Percentiles rank a stretch among this genome's conserved stretches.
Conservation (phyloP, 2,888 invertebrate species). For the Colostygia pectinataria region DNA sequence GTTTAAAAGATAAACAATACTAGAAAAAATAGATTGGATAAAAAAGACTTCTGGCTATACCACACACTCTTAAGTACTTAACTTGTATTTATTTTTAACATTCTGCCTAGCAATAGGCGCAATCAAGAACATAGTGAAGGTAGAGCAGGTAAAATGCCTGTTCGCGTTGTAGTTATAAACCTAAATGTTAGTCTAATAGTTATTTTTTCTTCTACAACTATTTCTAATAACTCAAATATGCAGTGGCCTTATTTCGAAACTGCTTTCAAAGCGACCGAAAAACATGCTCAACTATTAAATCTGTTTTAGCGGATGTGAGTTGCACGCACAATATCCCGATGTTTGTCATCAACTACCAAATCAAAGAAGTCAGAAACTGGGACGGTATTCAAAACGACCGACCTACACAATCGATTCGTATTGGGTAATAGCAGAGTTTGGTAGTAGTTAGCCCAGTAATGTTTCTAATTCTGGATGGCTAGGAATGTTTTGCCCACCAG, state of each 20-base stretch:
- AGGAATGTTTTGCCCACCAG: conserved; percentile 33
- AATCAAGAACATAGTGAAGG: no score
- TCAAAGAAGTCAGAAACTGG: conserved; percentile 31
- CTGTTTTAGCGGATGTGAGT: conserved; percentile 28
- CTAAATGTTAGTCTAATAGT: no score
- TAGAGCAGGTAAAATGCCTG: no score
- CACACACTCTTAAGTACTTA: no score
- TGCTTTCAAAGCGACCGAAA: conserved; percentile 16
- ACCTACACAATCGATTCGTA: conserved; percentile 35
- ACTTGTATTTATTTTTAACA: no score
- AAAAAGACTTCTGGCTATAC: no score
- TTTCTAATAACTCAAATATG: conserved; percentile 7
- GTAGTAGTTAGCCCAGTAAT: conserved; percentile 20
- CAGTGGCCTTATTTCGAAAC: conserved; percentile 14
- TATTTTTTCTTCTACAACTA: not conserved
- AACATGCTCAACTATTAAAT: conserved; percentile 23
- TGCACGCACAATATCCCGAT: conserved; percentile 40
- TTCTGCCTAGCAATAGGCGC: no score
- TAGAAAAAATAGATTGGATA: no score
- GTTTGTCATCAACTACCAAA: conserved; percentile 35
- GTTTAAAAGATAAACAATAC: no score
- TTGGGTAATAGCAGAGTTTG: conserved; percentile 33
- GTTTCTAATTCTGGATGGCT: conserved; percentile 43
- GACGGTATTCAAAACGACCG: conserved; percentile 17
- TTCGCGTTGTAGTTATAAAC: no score